phyloP scores from a whole-genome alignment of 2,113 vertebrate genomes.

The Vimba vimba region DNA sequence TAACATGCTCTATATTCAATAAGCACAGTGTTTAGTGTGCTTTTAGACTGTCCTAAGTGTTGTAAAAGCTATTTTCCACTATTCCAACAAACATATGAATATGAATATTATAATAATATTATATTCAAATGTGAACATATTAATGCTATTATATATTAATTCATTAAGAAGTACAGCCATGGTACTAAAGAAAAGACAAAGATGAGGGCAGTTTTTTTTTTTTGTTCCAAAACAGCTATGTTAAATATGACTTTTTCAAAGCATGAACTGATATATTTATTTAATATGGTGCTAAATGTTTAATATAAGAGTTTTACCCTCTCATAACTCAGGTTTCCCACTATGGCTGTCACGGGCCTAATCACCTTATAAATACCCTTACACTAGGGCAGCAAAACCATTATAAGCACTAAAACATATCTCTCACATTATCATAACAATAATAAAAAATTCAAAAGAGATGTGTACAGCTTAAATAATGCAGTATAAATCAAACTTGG shows the following conservation, averaged over 20 bases:
- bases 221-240: constrained; percentile 59
- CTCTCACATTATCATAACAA: constrained; percentile 6
- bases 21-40: constrained; percentile 61
- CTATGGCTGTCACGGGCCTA: background rate
- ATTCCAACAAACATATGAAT: background rate
- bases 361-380: background rate
- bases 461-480: constrained; percentile 12
- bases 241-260: constrained; percentile 61
- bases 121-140: constrained; percentile 28
- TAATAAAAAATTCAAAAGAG: background rate
- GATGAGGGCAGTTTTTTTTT: constrained; percentile 62
- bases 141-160: constrained; percentile 27
- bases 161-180: constrained; percentile 51
- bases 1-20: constrained; percentile 57
- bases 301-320: constrained; percentile 37
- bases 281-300: constrained; percentile 75
- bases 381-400: background rate
- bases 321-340: constrained; percentile 29
- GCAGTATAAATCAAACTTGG: background rate
- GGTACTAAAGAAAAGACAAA: constrained; percentile 37
- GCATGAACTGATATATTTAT: constrained; percentile 68
- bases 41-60: constrained; percentile 42
- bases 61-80: constrained; percentile 6
- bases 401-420: background rate
- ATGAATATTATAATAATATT: constrained; percentile 31